Percentiles rank a stretch among this genome's conserved stretches.
Conservation (phyloP, 2,888 invertebrate genomes). For the Phytoseiulus persimilis region DNA sequence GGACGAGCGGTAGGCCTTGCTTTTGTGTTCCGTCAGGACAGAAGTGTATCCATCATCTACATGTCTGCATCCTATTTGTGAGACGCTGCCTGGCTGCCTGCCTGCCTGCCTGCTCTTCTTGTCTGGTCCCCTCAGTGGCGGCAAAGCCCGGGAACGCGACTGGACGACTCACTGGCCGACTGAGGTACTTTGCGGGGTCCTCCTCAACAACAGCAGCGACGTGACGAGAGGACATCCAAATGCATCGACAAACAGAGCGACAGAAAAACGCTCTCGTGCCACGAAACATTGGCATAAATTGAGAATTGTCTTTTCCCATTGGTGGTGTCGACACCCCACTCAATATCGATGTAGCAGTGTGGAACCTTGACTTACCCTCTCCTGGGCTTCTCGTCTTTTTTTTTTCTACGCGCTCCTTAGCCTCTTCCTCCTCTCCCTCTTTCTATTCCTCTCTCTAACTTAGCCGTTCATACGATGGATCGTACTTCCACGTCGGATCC, state of each 20-base stretch:
- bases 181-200: not conserved
- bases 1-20: not conserved
- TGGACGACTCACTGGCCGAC: not conserved
- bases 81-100: not conserved
- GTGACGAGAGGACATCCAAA: not conserved
- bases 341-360: not conserved
- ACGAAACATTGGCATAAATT: not conserved
- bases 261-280: not conserved
- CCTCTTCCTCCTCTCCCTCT: too few species aligned
- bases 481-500: too few species aligned
- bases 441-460: too few species aligned
- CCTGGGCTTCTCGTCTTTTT: too few species aligned
- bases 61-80: not conserved
- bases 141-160: not conserved
- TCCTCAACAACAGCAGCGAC: not conserved
- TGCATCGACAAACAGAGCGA: not conserved
- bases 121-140: not conserved
- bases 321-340: not conserved
- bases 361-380: too few species aligned
- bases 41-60: not conserved
- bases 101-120: not conserved
- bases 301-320: not conserved
- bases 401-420: too few species aligned
- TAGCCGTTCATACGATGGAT: too few species aligned
- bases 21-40: slow-evolving; percentile 5